phyloP scores from a whole-genome alignment of 1,140 invertebrate genomes.

The Pseudomyrmex dendroicus region DNA sequence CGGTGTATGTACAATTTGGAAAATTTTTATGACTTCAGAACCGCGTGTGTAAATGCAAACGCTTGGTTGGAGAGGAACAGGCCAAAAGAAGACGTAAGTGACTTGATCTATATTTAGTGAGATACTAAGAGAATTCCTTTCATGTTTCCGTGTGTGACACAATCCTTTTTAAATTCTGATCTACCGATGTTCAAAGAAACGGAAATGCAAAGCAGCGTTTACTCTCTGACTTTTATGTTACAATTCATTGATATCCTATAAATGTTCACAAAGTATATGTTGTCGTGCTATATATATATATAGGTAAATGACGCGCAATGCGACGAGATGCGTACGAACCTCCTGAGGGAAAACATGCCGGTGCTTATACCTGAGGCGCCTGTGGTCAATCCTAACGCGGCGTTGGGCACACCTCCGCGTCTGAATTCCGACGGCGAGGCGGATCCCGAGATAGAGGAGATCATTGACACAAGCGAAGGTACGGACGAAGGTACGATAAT shows the following conservation, averaged over 20 bases:
- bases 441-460: slow-evolving; percentile 81
- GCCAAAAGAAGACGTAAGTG: slow-evolving; percentile 76
- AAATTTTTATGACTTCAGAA: slow-evolving; percentile 86
- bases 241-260: neutral
- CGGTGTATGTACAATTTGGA: slow-evolving; percentile 86
- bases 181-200: too few relatives aligned
- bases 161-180: too few relatives aligned
- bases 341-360: slow-evolving; percentile 81
- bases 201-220: neutral
- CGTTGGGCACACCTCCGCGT: slow-evolving; percentile 83
- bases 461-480: slow-evolving; percentile 78
- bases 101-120: neutral
- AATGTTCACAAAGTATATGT: neutral
- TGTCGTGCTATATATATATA: neutral
- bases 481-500: slow-evolving; percentile 80
- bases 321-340: slow-evolving; percentile 63
- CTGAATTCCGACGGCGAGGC: slow-evolving; percentile 82
- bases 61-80: slow-evolving; percentile 81
- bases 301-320: slow-evolving; percentile 69
- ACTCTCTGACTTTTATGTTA: neutral
- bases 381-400: slow-evolving; percentile 84
- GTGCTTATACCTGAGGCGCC: slow-evolving; percentile 83
- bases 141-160: too few relatives aligned
- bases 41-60: slow-evolving; percentile 84
- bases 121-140: neutral